A percentile compares a stretch with the other conserved stretches of the same genome.
Conservation (phyloP, 1,140 invertebrate genomes). For the Papilio xuthus region DNA sequence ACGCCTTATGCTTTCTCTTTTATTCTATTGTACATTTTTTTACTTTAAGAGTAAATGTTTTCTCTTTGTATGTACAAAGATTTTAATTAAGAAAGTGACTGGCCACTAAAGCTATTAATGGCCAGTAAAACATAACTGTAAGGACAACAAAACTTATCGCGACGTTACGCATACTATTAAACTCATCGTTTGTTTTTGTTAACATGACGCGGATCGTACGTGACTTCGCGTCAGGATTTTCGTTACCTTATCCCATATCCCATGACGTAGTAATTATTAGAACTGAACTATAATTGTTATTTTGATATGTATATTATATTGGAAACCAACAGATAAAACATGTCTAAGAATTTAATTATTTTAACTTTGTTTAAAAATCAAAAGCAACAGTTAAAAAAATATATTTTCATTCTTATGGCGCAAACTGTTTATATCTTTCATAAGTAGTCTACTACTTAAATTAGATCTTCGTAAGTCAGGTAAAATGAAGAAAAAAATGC, state of each 20-base stretch:
- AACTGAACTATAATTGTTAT: not conserved
- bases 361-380: too few relatives aligned
- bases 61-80: not conserved
- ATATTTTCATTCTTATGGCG: too few relatives aligned
- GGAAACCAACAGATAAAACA: not conserved
- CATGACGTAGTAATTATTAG: not conserved
- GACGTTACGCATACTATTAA: constrained; percentile 23
- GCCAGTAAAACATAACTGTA: constrained; percentile 2
- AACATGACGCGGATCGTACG: constrained; percentile 18
- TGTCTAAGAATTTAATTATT: too few relatives aligned
- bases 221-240: constrained; percentile 22
- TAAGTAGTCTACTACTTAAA: too few relatives aligned
- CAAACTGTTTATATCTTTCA: too few relatives aligned
- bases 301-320: not conserved
- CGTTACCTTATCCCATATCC: constrained; percentile 1
- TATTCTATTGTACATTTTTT: not conserved
- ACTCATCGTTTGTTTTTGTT: constrained; percentile 29
- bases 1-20: too few relatives aligned
- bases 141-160: constrained; percentile 31
- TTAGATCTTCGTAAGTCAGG: too few relatives aligned
- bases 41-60: not conserved
- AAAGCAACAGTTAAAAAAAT: too few relatives aligned
- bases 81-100: constrained; percentile 24
- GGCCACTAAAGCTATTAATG: constrained; percentile 17
- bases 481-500: not conserved